Evolutionary conservation across 2,888 invertebrate species (phyloP).

Genomic region (Icerya purchasi): DNA sequence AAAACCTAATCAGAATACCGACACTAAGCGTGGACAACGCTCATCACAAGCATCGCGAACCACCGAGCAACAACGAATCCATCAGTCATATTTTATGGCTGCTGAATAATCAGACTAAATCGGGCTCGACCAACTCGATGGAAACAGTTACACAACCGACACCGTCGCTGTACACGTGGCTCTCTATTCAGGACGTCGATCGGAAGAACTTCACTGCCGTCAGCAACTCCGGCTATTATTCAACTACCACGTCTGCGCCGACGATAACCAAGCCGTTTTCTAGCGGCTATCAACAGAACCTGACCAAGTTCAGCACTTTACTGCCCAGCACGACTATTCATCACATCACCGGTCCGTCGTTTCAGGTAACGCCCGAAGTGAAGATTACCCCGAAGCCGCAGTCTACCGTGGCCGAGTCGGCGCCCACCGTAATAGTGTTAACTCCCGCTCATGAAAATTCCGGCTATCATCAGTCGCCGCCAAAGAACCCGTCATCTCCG

Average conservation of each 20-base stretch:
- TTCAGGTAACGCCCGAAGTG: slow-evolving; percentile 19
- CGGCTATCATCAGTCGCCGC: neutral
- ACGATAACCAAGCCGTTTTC: neutral
- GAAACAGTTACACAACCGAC: slow-evolving; percentile 21
- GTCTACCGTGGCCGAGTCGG: slow-evolving; percentile 9
- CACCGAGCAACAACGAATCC: slow-evolving; percentile 12
- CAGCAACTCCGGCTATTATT: slow-evolving; percentile 7
- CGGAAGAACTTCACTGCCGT: slow-evolving; percentile 9
- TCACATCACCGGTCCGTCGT: slow-evolving; percentile 20
- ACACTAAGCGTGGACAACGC: slow-evolving; percentile 24
- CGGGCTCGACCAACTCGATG: slow-evolving; percentile 16
- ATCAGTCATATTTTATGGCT: slow-evolving; percentile 30
- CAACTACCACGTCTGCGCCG: slow-evolving; percentile 3
- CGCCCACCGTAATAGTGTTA: slow-evolving; percentile 37
- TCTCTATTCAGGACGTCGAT: slow-evolving; percentile 21
- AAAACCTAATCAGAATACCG: slow-evolving; percentile 25
- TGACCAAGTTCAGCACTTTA: slow-evolving; percentile 22
- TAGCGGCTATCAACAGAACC: neutral
- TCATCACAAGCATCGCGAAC: slow-evolving; percentile 4
- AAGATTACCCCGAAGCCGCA: slow-evolving; percentile 19
- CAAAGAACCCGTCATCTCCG: slow-evolving; percentile 10
- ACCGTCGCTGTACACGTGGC: slow-evolving; percentile 24
- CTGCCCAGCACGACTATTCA: slow-evolving; percentile 26
- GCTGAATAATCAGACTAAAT: slow-evolving; percentile 24
- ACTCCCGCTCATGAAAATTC: slow-evolving; percentile 24